A percentile compares a stretch with the other conserved stretches of the same genome.
Conservation (phyloP, 2,113 vertebrate species). For the Rafetus swinhoei region DNA sequence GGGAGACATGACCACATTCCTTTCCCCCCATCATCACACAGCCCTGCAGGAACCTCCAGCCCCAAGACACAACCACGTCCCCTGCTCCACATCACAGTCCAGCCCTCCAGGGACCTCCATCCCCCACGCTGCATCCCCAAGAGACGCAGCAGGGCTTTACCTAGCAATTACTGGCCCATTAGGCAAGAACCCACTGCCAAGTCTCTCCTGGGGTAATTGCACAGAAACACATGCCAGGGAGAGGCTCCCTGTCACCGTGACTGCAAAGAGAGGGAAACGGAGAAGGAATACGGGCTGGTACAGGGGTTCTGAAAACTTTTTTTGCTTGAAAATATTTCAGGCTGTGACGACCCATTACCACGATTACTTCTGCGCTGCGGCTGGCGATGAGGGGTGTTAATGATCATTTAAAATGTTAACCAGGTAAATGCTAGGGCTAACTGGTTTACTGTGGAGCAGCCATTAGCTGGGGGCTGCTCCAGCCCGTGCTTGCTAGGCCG, state of each 20-base stretch:
- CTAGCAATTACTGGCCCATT: neutral
- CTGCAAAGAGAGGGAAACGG: neutral
- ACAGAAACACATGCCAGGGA: neutral
- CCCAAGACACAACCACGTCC: neutral
- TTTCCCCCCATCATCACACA: neutral
- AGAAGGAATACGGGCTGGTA: neutral
- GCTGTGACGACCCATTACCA: too few relatives aligned
- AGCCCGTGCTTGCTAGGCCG: too few relatives aligned
- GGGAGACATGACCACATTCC: neutral
- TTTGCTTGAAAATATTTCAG: too few relatives aligned
- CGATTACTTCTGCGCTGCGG: too few relatives aligned
- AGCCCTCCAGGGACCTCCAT: neutral
- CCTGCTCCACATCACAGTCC: neutral
- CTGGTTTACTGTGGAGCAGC: too few relatives aligned
- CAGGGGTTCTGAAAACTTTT: too few relatives aligned
- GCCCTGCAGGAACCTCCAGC: neutral
- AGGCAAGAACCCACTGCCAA: neutral
- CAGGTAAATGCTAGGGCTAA: too few relatives aligned
- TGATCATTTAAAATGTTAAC: too few relatives aligned
- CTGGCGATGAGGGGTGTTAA: too few relatives aligned
- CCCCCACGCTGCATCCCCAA: rapidly evolving
- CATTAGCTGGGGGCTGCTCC: too few relatives aligned
- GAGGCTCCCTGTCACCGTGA: too few relatives aligned
- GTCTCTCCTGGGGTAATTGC: neutral
- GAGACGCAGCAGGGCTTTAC: neutral